Conservation (phyloP, 2,888 invertebrate genomes). For the Phymatocera aterrima region DNA sequence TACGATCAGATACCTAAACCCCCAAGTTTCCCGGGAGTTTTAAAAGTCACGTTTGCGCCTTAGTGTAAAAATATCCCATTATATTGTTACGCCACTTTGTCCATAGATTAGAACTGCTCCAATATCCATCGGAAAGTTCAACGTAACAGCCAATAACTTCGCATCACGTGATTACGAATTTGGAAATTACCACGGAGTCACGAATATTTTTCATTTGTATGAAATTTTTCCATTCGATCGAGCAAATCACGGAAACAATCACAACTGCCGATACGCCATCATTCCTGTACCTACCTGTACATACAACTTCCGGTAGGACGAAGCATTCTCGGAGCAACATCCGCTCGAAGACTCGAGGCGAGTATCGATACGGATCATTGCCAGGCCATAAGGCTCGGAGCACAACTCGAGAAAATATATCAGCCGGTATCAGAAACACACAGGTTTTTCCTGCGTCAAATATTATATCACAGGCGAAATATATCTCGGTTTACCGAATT, state of each 20-base stretch:
- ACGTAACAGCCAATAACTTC: not conserved
- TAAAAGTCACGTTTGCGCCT: slow-evolving; percentile 18
- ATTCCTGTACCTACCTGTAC: no score
- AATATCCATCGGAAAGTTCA: not conserved
- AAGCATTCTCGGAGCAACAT: not conserved
- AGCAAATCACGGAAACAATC: not conserved
- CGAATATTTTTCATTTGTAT: not conserved
- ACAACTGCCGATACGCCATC: not conserved
- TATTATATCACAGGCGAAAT: slow-evolving; percentile 10
- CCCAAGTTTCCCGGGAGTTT: slow-evolving; percentile 1
- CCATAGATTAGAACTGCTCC: slow-evolving; percentile 10
- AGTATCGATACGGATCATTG: slow-evolving; percentile 32
- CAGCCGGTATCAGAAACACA: slow-evolving; percentile 49
- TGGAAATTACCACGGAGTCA: not conserved
- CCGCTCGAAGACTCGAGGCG: not conserved
- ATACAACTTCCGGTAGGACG: not conserved
- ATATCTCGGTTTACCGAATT: not conserved
- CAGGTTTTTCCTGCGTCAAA: slow-evolving; percentile 45
- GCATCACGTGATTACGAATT: not conserved
- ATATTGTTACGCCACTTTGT: not conserved
- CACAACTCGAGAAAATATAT: slow-evolving; percentile 50
- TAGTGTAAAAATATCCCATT: not conserved
- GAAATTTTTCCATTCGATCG: not conserved
- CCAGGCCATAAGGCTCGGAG: slow-evolving; percentile 42
- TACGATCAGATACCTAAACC: slow-evolving; percentile 20